Percentiles rank a stretch among this genome's conserved stretches.
Conservation (phyloP, 2,113 vertebrate species). For the Aythya baeri region DNA sequence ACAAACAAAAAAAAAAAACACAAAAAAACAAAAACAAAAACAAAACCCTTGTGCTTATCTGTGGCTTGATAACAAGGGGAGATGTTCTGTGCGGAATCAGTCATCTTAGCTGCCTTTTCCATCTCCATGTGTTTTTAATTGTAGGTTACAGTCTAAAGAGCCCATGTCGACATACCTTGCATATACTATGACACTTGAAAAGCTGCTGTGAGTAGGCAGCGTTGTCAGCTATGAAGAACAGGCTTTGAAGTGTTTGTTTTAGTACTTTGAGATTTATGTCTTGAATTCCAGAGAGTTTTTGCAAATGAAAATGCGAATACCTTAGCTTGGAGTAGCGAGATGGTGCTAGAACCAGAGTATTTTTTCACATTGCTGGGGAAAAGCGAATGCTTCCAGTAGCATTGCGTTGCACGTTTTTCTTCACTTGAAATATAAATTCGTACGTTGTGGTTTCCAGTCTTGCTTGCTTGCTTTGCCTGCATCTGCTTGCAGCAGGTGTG, state of each 20-base stretch:
- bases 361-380: neutral
- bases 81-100: neutral
- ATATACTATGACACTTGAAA: neutral
- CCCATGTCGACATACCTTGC: conserved; percentile 20
- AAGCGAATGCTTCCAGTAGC: neutral
- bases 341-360: neutral
- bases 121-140: conserved; percentile 16
- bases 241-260: conserved; percentile 45
- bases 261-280: conserved; percentile 34
- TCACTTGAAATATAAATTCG: neutral
- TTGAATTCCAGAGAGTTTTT: conserved; percentile 31
- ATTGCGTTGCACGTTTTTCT: neutral
- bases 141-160: conserved; percentile 21
- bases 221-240: conserved; percentile 12
- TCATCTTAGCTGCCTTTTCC: neutral
- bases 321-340: neutral
- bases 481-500: neutral
- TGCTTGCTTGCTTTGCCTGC: neutral
- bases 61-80: neutral
- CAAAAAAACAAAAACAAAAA: too few species aligned
- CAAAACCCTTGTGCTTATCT: neutral
- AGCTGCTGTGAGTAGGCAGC: conserved; percentile 37
- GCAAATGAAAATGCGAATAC: neutral
- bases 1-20: too few species aligned
- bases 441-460: neutral